These are phyloP conservation scores for Coenonympha arcania DNA, from an alignment of 2,888 invertebrate genomes.

Conservation along the genomic window DNA sequence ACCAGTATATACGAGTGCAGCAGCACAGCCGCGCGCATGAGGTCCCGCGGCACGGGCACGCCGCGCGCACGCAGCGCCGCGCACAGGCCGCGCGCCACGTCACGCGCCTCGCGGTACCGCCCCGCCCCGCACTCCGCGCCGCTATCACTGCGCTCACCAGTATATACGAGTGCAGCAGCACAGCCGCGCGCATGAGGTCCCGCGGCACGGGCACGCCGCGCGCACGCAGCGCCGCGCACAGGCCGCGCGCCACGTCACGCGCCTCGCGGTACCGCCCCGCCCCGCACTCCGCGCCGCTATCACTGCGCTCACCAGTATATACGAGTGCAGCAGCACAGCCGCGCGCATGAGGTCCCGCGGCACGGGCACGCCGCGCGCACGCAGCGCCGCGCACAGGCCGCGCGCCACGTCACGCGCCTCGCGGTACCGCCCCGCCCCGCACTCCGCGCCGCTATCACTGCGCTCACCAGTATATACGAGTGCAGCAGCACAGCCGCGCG, in stretches of 20 bases:
- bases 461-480: slow-evolving; percentile 82
- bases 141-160: slow-evolving; percentile 80
- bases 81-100: slow-evolving; percentile 94
- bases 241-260: slow-evolving; percentile 94
- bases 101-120: slow-evolving; percentile 95
- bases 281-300: slow-evolving; percentile 89
- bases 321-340: slow-evolving; percentile 92
- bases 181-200: slow-evolving; percentile 90
- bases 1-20: slow-evolving; percentile 91
- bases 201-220: slow-evolving; percentile 88
- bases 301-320: slow-evolving; percentile 77
- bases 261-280: slow-evolving; percentile 94
- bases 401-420: slow-evolving; percentile 97
- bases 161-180: slow-evolving; percentile 94
- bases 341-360: slow-evolving; percentile 92
- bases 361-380: slow-evolving; percentile 84
- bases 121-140: slow-evolving; percentile 86
- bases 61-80: slow-evolving; percentile 86
- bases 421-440: slow-evolving; percentile 89
- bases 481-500: slow-evolving; percentile 90
- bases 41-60: slow-evolving; percentile 89
- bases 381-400: slow-evolving; percentile 90
- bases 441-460: slow-evolving; percentile 89
- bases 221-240: slow-evolving; percentile 88
- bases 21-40: slow-evolving; percentile 88